Base-by-base conservation (phyloP, 2,888 invertebrate species). In the Atethmia centrago region DNA sequence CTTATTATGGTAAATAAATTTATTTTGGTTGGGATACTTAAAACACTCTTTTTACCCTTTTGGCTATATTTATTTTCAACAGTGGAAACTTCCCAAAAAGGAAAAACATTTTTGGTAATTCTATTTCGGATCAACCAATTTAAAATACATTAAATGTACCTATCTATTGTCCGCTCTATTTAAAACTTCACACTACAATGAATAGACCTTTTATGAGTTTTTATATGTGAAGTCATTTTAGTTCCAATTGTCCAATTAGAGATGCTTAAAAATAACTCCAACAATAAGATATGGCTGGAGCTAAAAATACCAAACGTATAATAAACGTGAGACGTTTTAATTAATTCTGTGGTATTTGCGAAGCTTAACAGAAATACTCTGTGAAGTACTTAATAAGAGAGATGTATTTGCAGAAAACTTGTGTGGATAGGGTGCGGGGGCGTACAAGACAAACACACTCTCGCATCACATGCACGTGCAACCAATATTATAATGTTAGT, bases 261-360 rank as follows among this genome's bases (percentile, higher is more conserved):
- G 62, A 45, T 51, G 71, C 53, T 58, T 80, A 76, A 77, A 85
- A 83, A 85, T 83, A 85, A 76, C 74, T 79, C 64, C 1, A 45
- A 65, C 62, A 71, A 67, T 58, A 76, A 63, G 66, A 63, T 71
- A 72, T 31, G 21, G 25, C 58, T 71, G 51, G 5, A 36, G n/a
- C 65, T 75, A 82, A 82, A 82, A 82, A 71, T 75, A 79, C 59
- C 55, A 66, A 36, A 62, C 59, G 58, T 58, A 19, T 81, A 76
- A 56, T 74, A 68, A 71, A 81, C 40, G 21, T n/a, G 65, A 62
- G 49, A 56, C 31, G 45, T 51, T 77, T 75, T 71, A 79, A 72
- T 80, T 69, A 73, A 63, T 66, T 19, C 58, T 73, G 69, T 63
- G 58, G 66, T 70, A 66, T 82, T 73, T 77, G 72, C 28, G 31